Conservation (phyloP, 1,140 invertebrate species). For the Sitobion miscanthi region DNA sequence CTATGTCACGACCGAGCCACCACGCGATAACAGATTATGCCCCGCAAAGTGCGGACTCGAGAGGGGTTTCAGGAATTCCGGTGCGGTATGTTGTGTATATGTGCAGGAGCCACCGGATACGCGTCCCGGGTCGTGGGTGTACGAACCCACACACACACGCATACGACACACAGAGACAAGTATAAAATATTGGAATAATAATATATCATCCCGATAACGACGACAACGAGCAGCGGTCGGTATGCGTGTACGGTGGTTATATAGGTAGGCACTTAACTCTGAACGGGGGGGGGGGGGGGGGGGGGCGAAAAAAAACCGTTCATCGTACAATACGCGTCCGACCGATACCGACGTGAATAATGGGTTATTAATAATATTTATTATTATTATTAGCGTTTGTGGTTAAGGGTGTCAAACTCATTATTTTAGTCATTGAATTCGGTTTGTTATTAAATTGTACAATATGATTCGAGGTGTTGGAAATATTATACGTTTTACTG, state of each 20-base stretch:
- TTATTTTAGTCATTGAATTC: not conserved
- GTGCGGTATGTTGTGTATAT: not conserved
- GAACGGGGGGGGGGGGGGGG: not conserved
- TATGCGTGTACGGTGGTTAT: not conserved
- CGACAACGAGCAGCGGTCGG: not conserved
- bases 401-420: not conserved
- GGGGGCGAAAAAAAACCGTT: not conserved
- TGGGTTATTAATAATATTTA: not conserved
- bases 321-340: not conserved
- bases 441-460: no score
- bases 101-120: not conserved
- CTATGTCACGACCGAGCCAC: not conserved
- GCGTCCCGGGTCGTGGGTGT: not conserved
- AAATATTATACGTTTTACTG: not conserved
- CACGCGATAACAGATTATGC: not conserved
- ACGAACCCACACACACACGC: not conserved
- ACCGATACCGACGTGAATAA: not conserved
- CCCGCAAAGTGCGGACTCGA: not conserved
- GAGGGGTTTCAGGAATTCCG: slow-evolving; percentile 27
- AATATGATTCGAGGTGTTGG: not conserved
- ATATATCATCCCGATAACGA: slow-evolving; percentile 32
- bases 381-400: not conserved
- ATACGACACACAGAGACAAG: no score
- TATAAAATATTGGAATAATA: not conserved
- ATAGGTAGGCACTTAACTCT: not conserved